phyloP scores from a whole-genome alignment of 2,888 invertebrate species.

The Synergus gifuensis region DNA sequence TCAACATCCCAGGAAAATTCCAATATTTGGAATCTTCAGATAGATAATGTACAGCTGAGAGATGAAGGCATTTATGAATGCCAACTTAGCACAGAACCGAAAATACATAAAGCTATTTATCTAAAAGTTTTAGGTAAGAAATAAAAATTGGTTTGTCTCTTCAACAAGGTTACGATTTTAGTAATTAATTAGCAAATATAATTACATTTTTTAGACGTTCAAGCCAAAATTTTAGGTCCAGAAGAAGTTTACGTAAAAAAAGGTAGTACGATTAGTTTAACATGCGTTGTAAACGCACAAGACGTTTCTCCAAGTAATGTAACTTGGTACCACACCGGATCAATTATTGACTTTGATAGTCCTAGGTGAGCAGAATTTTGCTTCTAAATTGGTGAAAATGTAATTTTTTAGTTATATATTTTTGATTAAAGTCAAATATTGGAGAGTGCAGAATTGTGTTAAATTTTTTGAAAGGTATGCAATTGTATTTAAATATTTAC shows the following conservation, averaged over 20 bases:
- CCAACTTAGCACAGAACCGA: conserved; percentile 93
- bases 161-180: conserved; percentile 39
- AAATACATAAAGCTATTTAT: conserved; percentile 89
- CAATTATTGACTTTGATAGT: conserved; percentile 89
- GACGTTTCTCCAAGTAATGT: conserved; percentile 85
- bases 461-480: not conserved
- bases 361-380: conserved; percentile 74
- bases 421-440: not conserved
- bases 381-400: not conserved
- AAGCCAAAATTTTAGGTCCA: conserved; percentile 79
- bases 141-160: conserved; percentile 41
- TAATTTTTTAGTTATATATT: not conserved
- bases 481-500: conserved; percentile 35
- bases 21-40: conserved; percentile 79
- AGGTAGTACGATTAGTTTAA: conserved; percentile 79
- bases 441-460: not conserved
- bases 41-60: conserved; percentile 80
- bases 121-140: conserved; percentile 88
- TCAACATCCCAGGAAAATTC: conserved; percentile 80
- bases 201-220: conserved; percentile 74
- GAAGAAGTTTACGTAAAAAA: conserved; percentile 79
- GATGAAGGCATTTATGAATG: conserved; percentile 87
- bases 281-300: conserved; percentile 79
- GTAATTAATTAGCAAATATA: not conserved
- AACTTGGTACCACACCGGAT: conserved; percentile 90